These are phyloP conservation scores for Lepilemur septentrionalis DNA, from an alignment of 2,797 vertebrate genomes.

Conservation along the genomic window DNA sequence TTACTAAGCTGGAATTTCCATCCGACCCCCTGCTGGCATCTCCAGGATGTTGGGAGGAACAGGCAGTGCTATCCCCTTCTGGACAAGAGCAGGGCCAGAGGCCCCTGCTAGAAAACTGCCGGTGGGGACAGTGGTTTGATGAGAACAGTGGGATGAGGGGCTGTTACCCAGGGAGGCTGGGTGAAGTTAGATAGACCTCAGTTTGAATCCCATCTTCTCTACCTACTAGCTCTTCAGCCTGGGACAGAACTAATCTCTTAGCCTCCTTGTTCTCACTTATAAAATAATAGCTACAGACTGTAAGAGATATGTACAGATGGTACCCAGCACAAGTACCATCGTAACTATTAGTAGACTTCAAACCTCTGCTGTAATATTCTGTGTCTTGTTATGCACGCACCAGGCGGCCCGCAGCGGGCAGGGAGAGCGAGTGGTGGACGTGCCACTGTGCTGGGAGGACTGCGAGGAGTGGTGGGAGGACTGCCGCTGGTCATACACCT, in stretches of 20 bases:
- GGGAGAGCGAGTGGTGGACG: conserved; percentile 86
- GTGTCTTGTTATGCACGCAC: not conserved
- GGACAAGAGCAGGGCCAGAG: not conserved
- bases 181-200: not conserved
- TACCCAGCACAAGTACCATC: not conserved
- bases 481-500: conserved; percentile 89
- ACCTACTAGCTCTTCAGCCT: not conserved
- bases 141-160: not conserved
- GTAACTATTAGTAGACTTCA: not conserved
- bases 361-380: not conserved
- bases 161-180: too few relatives aligned
- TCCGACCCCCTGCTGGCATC: rapidly evolving
- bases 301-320: not conserved
- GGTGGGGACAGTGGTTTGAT: not conserved
- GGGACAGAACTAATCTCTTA: not conserved
- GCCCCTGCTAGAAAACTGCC: not conserved
- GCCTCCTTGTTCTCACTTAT: not conserved
- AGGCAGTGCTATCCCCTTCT: not conserved
- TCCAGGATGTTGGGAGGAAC: too few relatives aligned
- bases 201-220: not conserved
- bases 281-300: not conserved
- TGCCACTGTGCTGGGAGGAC: conserved; percentile 93
- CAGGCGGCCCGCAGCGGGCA: conserved; percentile 85
- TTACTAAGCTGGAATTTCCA: not conserved
- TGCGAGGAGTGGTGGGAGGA: conserved; percentile 93